phyloP scores from a whole-genome alignment of 2,888 invertebrate species.

The Melanostoma scalare region DNA sequence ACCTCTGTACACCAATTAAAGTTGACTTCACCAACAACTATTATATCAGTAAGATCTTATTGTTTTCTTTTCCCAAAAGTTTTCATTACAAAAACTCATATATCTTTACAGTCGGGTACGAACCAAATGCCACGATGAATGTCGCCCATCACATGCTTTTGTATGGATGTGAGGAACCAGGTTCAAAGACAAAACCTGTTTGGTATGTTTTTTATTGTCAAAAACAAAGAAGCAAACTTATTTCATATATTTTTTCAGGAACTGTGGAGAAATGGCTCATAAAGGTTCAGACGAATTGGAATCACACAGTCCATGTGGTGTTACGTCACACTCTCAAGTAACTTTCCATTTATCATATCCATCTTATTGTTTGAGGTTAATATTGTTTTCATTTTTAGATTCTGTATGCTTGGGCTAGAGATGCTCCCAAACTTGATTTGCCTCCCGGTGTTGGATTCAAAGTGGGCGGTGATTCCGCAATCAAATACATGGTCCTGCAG shows the following conservation, averaged over 20 bases:
- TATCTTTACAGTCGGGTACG: constrained; percentile 89
- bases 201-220: constrained; percentile 84
- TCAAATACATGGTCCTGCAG: constrained; percentile 95
- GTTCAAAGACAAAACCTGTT: constrained; percentile 81
- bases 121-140: constrained; percentile 94
- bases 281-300: constrained; percentile 83
- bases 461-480: constrained; percentile 91
- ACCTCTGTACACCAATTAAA: constrained; percentile 94
- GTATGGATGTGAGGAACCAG: constrained; percentile 91
- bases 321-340: constrained; percentile 85
- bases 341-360: not conserved
- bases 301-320: constrained; percentile 89
- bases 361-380: not conserved
- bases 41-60: constrained; percentile 87
- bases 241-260: constrained; percentile 83
- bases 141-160: constrained; percentile 96
- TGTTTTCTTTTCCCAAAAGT: not conserved
- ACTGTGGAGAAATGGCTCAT: constrained; percentile 95
- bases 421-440: constrained; percentile 91
- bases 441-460: constrained; percentile 96
- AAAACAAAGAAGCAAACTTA: constrained; percentile 3
- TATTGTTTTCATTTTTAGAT: constrained; percentile 84
- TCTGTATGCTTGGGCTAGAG: constrained; percentile 96
- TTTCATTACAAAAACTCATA: not conserved
- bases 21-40: constrained; percentile 89